Evolutionary conservation across 2,797 vertebrate species (phyloP).

Genomic region (Hydrolagus colliei): DNA sequence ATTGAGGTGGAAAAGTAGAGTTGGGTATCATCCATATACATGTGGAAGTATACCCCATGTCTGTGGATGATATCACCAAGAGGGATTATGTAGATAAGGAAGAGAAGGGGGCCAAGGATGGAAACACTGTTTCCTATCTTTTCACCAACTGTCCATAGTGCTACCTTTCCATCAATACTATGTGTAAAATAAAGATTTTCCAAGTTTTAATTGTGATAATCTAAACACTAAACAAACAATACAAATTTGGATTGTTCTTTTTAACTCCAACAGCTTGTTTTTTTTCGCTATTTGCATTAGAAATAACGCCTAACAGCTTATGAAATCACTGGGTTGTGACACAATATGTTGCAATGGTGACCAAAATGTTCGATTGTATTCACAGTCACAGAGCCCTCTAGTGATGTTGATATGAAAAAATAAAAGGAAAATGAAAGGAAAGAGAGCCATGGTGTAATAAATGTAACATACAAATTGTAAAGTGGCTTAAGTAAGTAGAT

Average conservation of each 20-base stretch:
- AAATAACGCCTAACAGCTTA: background rate
- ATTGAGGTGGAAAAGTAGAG: too few species aligned
- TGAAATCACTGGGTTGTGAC: background rate
- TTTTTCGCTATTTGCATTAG: background rate
- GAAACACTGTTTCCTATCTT: too few species aligned
- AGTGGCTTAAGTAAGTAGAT: background rate
- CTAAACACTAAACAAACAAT: background rate
- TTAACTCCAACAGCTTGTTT: background rate
- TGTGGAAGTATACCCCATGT: too few species aligned
- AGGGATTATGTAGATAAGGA: too few species aligned
- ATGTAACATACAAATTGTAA: background rate
- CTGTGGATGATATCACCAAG: too few species aligned
- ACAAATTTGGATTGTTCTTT: background rate
- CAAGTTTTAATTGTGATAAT: background rate
- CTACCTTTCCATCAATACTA: too few species aligned
- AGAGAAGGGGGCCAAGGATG: too few species aligned
- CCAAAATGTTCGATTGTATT: background rate
- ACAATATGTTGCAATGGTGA: background rate
- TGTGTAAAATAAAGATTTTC: too few species aligned
- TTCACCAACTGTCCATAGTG: too few species aligned
- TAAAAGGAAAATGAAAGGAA: background rate
- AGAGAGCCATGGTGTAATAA: too few species aligned
- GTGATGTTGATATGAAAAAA: background rate
- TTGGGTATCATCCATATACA: too few species aligned
- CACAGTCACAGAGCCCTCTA: slow-evolving; percentile 4